These are phyloP conservation scores for Polyploca ridens DNA, from an alignment of 2,888 invertebrate species.

Conservation along the genomic window DNA sequence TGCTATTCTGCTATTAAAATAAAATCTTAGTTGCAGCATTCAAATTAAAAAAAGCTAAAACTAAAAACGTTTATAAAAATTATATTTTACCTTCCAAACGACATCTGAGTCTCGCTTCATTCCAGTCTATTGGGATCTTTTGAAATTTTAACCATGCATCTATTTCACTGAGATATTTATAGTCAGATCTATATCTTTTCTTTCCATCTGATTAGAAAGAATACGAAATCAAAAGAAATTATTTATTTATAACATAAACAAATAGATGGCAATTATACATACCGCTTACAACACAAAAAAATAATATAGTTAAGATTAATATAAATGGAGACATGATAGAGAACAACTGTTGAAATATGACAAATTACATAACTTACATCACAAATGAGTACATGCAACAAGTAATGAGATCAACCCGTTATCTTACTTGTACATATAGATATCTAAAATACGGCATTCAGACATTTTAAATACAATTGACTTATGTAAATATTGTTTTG, in stretches of 20 bases:
- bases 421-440: no score
- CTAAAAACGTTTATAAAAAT: no score
- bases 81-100: background rate
- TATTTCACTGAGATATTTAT: conserved; percentile 26
- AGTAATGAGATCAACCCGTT: no score
- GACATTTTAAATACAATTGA: no score
- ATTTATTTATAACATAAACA: no score
- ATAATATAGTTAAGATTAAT: background rate
- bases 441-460: no score
- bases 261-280: no score
- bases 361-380: background rate
- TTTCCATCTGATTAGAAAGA: background rate
- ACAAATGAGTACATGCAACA: no score
- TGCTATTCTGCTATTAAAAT: no score
- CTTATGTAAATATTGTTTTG: no score
- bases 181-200: conserved; percentile 37
- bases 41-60: no score
- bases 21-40: no score
- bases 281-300: background rate
- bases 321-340: background rate
- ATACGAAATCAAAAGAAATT: background rate
- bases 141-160: conserved; percentile 44
- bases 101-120: background rate
- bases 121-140: conserved; percentile 19
- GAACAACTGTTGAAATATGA: background rate